These are phyloP conservation scores for Hemiscyllium ocellatum DNA, from an alignment of 2,113 vertebrate genomes.

Conservation along the genomic window DNA sequence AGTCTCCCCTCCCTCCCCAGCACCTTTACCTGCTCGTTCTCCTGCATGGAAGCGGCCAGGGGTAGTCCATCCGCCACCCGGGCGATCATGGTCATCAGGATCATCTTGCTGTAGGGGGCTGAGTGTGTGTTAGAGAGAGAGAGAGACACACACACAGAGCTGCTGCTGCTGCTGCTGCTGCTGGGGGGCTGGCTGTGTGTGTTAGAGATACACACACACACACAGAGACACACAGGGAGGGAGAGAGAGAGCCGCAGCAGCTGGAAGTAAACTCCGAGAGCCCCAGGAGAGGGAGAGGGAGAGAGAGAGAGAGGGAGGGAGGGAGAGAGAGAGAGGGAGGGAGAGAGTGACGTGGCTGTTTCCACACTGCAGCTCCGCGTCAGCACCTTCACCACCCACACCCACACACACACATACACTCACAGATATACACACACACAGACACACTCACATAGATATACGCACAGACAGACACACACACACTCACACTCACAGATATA, in stretches of 20 bases:
- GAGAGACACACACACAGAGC: not conserved
- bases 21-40: slow-evolving; percentile 41
- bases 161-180: too few relatives aligned
- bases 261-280: too few relatives aligned
- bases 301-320: too few relatives aligned
- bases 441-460: too few relatives aligned
- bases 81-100: slow-evolving; percentile 42
- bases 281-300: too few relatives aligned
- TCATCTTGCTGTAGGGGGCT: not conserved
- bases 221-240: not conserved
- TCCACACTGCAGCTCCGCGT: not conserved
- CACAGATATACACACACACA: too few relatives aligned
- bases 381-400: not conserved
- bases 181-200: too few relatives aligned
- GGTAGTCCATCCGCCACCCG: slow-evolving; percentile 41
- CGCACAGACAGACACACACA: too few relatives aligned
- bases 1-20: not conserved
- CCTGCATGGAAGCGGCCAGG: slow-evolving; percentile 43
- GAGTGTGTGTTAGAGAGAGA: not conserved
- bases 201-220: too few relatives aligned
- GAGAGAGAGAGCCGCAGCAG: not conserved
- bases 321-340: not conserved
- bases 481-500: too few relatives aligned
- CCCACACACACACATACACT: too few relatives aligned
- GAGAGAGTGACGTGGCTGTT: not conserved